Evolutionary conservation across 2,888 invertebrate genomes (phyloP).

Genomic region (Drosophila crucigera): DNA sequence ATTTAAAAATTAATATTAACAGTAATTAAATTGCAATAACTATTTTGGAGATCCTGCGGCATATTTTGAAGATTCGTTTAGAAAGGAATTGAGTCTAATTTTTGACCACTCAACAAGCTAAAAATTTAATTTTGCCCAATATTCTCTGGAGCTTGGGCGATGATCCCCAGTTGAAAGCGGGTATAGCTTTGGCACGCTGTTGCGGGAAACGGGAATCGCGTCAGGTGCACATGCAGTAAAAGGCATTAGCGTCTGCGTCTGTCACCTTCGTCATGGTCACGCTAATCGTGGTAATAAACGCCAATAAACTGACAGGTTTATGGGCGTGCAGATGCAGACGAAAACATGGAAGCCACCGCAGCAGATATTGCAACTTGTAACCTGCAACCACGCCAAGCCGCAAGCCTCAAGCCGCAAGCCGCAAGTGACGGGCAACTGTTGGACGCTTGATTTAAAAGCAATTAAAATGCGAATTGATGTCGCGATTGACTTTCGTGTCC

Average conservation of each 20-base stretch:
- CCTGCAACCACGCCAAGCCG: conserved; percentile 9
- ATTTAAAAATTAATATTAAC: not conserved
- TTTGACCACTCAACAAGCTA: not conserved
- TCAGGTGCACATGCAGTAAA: conserved; percentile 58
- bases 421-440: conserved; percentile 19
- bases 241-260: conserved; percentile 80
- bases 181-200: not conserved
- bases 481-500: conserved; percentile 68
- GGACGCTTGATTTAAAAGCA: conserved; percentile 76
- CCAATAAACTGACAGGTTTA: conserved; percentile 82
- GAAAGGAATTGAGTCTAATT: not conserved
- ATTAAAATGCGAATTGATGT: conserved; percentile 77
- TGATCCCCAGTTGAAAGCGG: not conserved
- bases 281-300: conserved; percentile 79
- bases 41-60: not conserved
- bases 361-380: conserved; percentile 1
- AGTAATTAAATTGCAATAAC: not conserved
- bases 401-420: not conserved
- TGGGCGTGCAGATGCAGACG: conserved; percentile 58
- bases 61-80: not conserved
- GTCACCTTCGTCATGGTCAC: conserved; percentile 82
- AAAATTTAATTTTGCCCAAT: not conserved
- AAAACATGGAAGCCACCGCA: conserved; percentile 60
- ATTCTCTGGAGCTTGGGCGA: not conserved
- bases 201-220: conserved; percentile 18